Evolutionary conservation across 2,888 invertebrate genomes (phyloP), one percentile per base, ranked within the genome.

Genomic region (Nephrocerus scutellatus): DNA sequence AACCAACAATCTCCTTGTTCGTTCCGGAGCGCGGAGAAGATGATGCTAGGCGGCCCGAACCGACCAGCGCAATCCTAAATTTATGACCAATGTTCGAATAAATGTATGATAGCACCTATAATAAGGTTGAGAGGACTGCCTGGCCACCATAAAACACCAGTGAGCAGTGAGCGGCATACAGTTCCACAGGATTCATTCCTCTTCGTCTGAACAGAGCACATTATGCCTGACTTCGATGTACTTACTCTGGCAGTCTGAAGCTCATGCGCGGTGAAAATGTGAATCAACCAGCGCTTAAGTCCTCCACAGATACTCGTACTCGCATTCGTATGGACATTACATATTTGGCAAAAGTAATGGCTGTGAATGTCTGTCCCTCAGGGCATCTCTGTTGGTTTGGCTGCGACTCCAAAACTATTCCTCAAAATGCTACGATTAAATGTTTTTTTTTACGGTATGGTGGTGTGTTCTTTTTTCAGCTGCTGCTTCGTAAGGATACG

Each of bases 81-180:
- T 52, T 49, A 49, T 52, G 46, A 46, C 43, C 46, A 41, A 50
- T 52, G 52, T 49, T 52, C 47, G 49, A 50, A 50, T 48, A 52
- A 52, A 50, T 52, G 49, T 46, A 49, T 50, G 50, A 50, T 52
- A 50, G 44, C 50, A 50, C 47, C 49, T 46, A 46, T 46, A 46
- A 46, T 46, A 46, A 46, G 46, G 43, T 41, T 43, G 41, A 42
- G 37, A 28, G 24, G 31, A n/a, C n/a, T n/a, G n/a, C n/a, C n/a
- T n/a, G n/a, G n/a, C n/a, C n/a, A n/a, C n/a, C n/a, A n/a, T n/a
- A n/a, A n/a, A n/a, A n/a, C n/a, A n/a, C n/a, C n/a, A n/a, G n/a
- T n/a, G n/a, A n/a, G n/a, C n/a, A n/a, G n/a, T n/a, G n/a, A n/a
- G n/a, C n/a, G n/a, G n/a, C n/a, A n/a, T n/a, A n/a, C n/a, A n/a